These are phyloP conservation scores for Autographa gamma DNA, from an alignment of 2,888 invertebrate species.

Conservation along the genomic window DNA sequence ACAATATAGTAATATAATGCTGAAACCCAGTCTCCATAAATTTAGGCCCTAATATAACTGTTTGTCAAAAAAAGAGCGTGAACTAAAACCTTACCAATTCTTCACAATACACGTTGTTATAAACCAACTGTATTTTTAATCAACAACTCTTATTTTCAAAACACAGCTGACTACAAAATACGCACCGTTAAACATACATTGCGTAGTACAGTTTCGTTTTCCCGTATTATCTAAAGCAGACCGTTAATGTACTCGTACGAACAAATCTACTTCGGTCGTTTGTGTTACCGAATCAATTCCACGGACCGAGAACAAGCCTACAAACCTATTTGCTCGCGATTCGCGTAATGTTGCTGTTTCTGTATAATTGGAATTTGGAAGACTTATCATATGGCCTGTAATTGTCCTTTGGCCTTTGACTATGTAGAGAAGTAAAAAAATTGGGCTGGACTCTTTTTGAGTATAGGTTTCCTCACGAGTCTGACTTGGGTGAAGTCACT, in stretches of 20 bases:
- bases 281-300: constrained; percentile 20
- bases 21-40: no score
- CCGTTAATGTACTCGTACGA: background rate
- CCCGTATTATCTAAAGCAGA: constrained; percentile 11
- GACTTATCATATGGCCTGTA: background rate
- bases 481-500: no score
- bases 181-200: background rate
- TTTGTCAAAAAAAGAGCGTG: no score
- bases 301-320: constrained; percentile 17
- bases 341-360: constrained; percentile 10
- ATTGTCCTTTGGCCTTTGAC: background rate
- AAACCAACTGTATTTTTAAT: background rate
- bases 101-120: no score
- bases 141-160: background rate
- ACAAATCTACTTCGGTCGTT: constrained; percentile 19
- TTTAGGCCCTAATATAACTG: no score
- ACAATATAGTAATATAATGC: no score
- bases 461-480: no score
- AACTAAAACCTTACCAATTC: no score
- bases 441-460: no score
- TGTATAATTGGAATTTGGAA: constrained; percentile 2
- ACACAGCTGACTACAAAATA: background rate
- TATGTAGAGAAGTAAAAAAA: no score
- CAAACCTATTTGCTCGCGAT: constrained; percentile 22
- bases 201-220: background rate